Evolutionary conservation across 2,888 invertebrate species (phyloP).

Genomic region (Acrobeloides nanus): DNA sequence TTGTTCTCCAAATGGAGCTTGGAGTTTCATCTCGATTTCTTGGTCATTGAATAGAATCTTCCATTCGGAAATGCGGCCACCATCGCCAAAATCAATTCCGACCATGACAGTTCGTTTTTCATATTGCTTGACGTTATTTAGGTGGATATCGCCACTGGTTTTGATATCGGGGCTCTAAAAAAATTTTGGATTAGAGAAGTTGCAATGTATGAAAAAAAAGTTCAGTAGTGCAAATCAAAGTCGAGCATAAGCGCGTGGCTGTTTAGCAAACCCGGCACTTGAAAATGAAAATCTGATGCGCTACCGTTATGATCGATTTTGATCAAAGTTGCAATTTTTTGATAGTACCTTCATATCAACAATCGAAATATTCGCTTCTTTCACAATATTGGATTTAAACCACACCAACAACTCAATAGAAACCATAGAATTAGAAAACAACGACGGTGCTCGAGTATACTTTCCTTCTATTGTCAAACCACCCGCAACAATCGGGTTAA

Average conservation of each 20-base stretch:
- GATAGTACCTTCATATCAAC: slow-evolving; percentile 4
- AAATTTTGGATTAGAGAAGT: not conserved
- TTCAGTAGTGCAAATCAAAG: too few species aligned
- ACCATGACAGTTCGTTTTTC: slow-evolving; percentile 16
- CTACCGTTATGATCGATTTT: too few species aligned
- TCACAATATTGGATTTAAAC: slow-evolving; percentile 3
- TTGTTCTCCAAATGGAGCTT: slow-evolving; percentile 23
- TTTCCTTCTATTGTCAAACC: slow-evolving; percentile 18
- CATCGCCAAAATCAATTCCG: slow-evolving; percentile 32
- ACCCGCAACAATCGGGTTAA: slow-evolving; percentile 9
- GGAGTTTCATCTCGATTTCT: slow-evolving; percentile 3
- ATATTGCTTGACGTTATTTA: slow-evolving; percentile 15
- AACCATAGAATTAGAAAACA: slow-evolving; percentile 31
- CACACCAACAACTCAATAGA: slow-evolving; percentile 22
- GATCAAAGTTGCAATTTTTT: too few species aligned
- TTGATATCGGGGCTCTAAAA: slow-evolving; percentile 12
- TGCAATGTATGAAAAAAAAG: too few species aligned
- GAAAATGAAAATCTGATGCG: too few species aligned
- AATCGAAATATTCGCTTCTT: slow-evolving; percentile 12
- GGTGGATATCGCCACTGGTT: slow-evolving; percentile 20
- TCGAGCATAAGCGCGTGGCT: too few species aligned
- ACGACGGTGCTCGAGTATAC: slow-evolving; percentile 27
- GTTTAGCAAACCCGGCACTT: too few species aligned
- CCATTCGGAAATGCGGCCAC: slow-evolving; percentile 18
- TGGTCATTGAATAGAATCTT: slow-evolving; percentile 17